Base-by-base conservation (phyloP, 2,797 vertebrate species). In the Siniperca undulata region DNA sequence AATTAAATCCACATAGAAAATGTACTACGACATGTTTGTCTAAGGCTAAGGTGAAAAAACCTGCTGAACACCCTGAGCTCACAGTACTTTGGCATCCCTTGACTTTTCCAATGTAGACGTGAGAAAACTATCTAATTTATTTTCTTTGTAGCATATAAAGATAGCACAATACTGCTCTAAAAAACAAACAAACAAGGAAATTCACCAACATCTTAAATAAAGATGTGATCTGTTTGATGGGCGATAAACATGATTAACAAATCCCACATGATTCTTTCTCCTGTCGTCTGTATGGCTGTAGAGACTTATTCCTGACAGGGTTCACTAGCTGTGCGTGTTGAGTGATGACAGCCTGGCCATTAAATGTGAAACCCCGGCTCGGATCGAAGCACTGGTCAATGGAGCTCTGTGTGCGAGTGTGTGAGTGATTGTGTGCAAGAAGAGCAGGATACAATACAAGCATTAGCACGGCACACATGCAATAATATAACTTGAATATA, bases 311-410 rank as follows among this genome's bases (percentile, higher is more conserved):
- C 77, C 79, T 69, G 78, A 77, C 74, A 67, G 85, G 85, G 83
- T 83, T 89, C 82, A 88, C 77, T 72, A 79, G 90, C 91, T 95
- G 95, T 94, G 94, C 93, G 91, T 85, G 93, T 93, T 92, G 78
- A 87, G 70, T 85, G 91, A 70, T 84, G 92, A 95, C 94, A 94
- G 94, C 93, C n/a, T 72, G 79, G 80, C 84, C 83, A 86, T 92
- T 88, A 78, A 83, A 79, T 34, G 83, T 83, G 78, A 92, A 91
- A 89, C 86, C 86, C 83, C 40, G 52, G 77, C 67, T 80, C 34
- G 14, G 77, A 87, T 83, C 48, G 44, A 86, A 74, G 80, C 75
- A 72, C 88, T 82, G 86, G 89, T 91, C 90, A 90, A 48, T 83
- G 79, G 73, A 91, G 86, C 88, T 85, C 5, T 44, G 52, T 77